phyloP scores from a whole-genome alignment of 2,113 vertebrate genomes.

The Petroica traversi region DNA sequence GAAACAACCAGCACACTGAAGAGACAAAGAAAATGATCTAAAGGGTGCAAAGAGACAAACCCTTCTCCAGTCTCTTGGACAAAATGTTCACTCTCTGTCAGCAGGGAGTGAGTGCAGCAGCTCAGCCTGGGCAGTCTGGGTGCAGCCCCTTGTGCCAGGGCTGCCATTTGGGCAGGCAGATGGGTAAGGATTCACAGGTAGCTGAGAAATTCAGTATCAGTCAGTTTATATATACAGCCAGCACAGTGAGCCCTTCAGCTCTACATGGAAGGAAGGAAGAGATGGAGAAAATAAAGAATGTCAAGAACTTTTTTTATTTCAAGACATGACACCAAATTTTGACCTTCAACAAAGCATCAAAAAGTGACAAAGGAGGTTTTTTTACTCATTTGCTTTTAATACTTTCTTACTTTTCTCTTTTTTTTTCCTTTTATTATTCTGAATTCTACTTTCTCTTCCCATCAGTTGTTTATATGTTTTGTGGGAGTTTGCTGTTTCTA shows the following conservation, averaged over 20 bases:
- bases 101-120: not conserved
- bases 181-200: not conserved
- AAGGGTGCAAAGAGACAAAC: not conserved
- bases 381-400: not conserved
- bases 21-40: not conserved
- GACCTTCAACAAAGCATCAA: not conserved
- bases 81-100: accelerated
- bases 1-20: not conserved
- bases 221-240: not conserved
- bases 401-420: not conserved
- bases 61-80: not conserved
- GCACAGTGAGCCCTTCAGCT: not conserved
- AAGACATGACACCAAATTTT: not conserved
- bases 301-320: not conserved
- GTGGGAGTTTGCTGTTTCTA: not conserved
- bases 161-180: not conserved
- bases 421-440: not conserved
- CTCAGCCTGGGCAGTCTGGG: not conserved
- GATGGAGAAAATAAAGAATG: not conserved
- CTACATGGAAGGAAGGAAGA: not conserved
- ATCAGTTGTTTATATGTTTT: not conserved
- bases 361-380: not conserved
- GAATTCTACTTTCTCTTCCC: not conserved
- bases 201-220: not conserved
- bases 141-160: not conserved